Evolutionary conservation across 2,888 invertebrate species (phyloP).

Genomic region (Orthosia gracilis): DNA sequence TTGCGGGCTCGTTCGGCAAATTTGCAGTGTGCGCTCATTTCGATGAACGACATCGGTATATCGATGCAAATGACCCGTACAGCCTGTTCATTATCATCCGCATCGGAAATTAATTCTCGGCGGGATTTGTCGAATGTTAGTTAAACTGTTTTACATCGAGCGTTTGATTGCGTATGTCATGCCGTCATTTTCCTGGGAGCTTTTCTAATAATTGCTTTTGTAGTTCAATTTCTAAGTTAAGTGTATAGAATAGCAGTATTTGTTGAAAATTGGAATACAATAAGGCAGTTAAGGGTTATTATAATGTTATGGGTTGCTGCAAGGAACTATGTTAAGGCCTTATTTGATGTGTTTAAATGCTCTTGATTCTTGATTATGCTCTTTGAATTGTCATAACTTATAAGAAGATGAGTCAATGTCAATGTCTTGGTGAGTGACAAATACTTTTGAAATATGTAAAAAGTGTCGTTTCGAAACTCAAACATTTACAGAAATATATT

Average conservation of each 20-base stretch:
- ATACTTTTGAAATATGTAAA: background rate
- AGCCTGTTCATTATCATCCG: slow-evolving; percentile 81
- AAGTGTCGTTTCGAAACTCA: background rate
- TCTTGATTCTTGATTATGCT: background rate
- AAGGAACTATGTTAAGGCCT: slow-evolving; percentile 10
- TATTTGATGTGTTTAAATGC: background rate
- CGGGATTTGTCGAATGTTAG: slow-evolving; percentile 73
- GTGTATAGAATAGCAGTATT: background rate
- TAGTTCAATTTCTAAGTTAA: background rate
- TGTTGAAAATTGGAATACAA: too few species aligned
- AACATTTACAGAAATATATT: background rate
- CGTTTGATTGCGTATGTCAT: slow-evolving; percentile 69
- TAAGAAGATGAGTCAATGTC: too few species aligned
- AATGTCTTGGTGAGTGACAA: too few species aligned
- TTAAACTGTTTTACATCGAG: slow-evolving; percentile 75
- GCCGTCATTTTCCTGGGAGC: background rate
- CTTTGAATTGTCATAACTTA: too few species aligned
- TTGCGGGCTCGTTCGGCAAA: slow-evolving; percentile 72
- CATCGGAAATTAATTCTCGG: slow-evolving; percentile 85
- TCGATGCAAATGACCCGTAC: slow-evolving; percentile 80
- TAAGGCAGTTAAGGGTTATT: background rate
- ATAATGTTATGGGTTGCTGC: background rate
- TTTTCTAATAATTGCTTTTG: slow-evolving; percentile 11
- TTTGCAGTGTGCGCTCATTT: slow-evolving; percentile 78
- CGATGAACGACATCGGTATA: slow-evolving; percentile 78